Conservation (phyloP, 2,888 invertebrate genomes). For the Drepanosiphum platanoidis region DNA sequence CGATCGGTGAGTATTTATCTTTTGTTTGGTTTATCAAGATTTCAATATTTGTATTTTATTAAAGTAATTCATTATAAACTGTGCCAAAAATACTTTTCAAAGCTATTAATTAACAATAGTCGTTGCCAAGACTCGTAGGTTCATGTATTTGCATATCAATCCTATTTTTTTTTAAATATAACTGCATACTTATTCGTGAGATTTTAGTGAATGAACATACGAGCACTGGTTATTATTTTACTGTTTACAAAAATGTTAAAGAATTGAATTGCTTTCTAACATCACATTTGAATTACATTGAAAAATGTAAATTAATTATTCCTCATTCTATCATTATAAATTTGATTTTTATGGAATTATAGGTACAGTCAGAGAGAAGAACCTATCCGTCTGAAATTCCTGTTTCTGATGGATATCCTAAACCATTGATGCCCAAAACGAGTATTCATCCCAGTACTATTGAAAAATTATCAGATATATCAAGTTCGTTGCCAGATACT, state of each 20-base stretch:
- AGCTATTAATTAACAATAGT: too few species aligned
- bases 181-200: too few species aligned
- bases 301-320: background rate
- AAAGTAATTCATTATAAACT: too few species aligned
- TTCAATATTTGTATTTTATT: background rate
- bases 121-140: too few species aligned
- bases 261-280: too few species aligned
- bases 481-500: conserved; percentile 88
- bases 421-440: conserved; percentile 69
- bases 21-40: background rate
- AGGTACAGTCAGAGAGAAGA: conserved; percentile 73
- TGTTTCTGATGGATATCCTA: conserved; percentile 69
- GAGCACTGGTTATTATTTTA: too few species aligned
- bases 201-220: too few species aligned
- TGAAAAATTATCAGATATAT: conserved; percentile 76
- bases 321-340: background rate
- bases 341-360: conserved; percentile 60
- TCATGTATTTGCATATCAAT: too few species aligned
- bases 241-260: background rate
- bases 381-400: conserved; percentile 79
- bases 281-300: too few species aligned
- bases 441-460: conserved; percentile 67
- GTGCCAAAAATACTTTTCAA: too few species aligned
- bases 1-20: conserved; percentile 49
- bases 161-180: too few species aligned